phyloP scores from a whole-genome alignment of 2,113 vertebrate genomes.

The Paracanthobrama guichenoti region DNA sequence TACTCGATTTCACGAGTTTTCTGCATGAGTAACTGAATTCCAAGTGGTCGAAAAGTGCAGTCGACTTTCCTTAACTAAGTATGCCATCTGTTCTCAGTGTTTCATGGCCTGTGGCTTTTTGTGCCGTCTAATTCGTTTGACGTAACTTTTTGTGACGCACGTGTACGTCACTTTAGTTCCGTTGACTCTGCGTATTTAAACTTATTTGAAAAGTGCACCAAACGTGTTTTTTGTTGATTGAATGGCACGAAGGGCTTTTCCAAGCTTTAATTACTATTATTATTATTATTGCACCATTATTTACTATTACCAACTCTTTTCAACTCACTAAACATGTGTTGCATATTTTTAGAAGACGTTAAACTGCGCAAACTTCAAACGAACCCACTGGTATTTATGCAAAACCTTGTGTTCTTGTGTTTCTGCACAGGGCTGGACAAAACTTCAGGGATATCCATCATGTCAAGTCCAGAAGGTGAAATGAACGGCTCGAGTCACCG shows the following conservation, averaged over 20 bases:
- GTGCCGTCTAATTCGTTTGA: background rate
- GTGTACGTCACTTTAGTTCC: background rate
- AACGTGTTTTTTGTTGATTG: background rate
- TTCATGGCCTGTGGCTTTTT: background rate
- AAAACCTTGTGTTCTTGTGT: constrained; percentile 16
- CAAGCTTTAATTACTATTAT: background rate
- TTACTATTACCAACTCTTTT: background rate
- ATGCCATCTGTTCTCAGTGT: background rate
- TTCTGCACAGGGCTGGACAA: background rate
- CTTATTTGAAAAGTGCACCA: background rate
- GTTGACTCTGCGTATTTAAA: background rate
- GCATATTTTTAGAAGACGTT: background rate
- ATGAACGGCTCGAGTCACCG: background rate
- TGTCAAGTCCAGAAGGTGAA: background rate
- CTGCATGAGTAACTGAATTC: background rate
- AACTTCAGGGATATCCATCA: background rate
- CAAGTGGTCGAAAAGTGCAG: background rate
- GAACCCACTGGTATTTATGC: background rate
- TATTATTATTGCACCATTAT: background rate
- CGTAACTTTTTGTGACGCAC: background rate
- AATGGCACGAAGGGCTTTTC: background rate
- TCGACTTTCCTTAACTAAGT: background rate
- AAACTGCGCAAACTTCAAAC: background rate
- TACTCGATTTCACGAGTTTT: background rate
- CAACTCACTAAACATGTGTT: background rate